Evolutionary conservation across 2,888 invertebrate genomes (phyloP), one percentile per base, ranked within the genome.

Genomic region (Seira sanloemensis): DNA sequence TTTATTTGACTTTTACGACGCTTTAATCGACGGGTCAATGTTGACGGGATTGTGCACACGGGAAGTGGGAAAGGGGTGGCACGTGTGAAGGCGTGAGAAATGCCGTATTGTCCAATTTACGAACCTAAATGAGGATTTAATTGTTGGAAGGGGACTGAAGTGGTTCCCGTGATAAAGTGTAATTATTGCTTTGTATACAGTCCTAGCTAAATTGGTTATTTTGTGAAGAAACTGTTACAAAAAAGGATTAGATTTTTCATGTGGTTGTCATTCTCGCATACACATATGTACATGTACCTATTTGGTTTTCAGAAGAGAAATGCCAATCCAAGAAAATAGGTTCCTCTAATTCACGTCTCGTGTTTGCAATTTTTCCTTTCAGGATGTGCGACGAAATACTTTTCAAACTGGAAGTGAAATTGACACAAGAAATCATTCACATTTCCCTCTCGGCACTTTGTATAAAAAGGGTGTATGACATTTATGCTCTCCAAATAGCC

Each of bases 1-100:
- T 58, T 58, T 58, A 58, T 58, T 58, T 58, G 58, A 58, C n/a
- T 58, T 58, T 58, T 58, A 58, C n/a, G 7, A 18, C n/a, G 58
- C n/a, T 58, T 58, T 16, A 58, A 37, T 16, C n/a, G 58, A 18
- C 37, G 12, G 37, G 37, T 37, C 37, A 37, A 37, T 7, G 37
- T 37, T 37, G 37, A 7, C 4, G 37, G 4, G 5, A 7, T 37
- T 37, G 5, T 37, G 37, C 37, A 12, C 37, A 7, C 12, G 12
- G 4, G 37, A 37, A 37, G 5, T 12, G 37, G 12, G 37, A 37
- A 37, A 37, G 12, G 12, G 4, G 37, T 37, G 37, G 37, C 37
- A 12, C 37, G 37, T 37, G 37, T 37, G 37, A 37, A 37, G 37
- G 37, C 37, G 37, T 37, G 37, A 37, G 37, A 37, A 37, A 37